Conservation (phyloP, 1,140 invertebrate genomes). For the Danaus melanippus region DNA sequence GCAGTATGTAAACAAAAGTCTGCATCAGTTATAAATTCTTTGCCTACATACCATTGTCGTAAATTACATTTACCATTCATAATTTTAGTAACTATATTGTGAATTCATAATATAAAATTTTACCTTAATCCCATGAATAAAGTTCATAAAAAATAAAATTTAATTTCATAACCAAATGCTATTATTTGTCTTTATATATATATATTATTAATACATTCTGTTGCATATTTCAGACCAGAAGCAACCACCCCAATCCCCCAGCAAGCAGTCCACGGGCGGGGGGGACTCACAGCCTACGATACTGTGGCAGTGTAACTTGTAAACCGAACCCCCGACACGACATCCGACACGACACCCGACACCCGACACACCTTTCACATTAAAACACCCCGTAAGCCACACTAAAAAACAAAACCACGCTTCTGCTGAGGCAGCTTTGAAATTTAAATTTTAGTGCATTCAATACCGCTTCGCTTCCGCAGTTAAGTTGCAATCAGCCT, state of each 20-base stretch:
- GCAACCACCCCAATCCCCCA: constrained; percentile 79
- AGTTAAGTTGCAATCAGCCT: constrained; percentile 17
- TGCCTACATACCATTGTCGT: too few species aligned
- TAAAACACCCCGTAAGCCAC: neutral
- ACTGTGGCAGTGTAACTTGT: constrained; percentile 97
- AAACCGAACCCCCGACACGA: constrained; percentile 58
- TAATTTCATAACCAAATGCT: too few species aligned
- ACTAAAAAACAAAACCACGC: constrained; percentile 6
- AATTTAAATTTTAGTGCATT: constrained; percentile 18
- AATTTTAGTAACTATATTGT: too few species aligned
- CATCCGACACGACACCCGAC: constrained; percentile 15
- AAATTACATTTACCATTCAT: too few species aligned
- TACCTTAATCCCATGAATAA: too few species aligned
- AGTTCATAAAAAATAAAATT: too few species aligned
- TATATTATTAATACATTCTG: too few species aligned
- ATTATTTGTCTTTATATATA: too few species aligned
- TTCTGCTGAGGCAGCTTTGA: constrained; percentile 14
- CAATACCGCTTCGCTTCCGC: constrained; percentile 16
- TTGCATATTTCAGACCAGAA: constrained; percentile 84
- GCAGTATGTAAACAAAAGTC: constrained; percentile 6
- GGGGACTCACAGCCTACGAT: constrained; percentile 96
- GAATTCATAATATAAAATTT: too few species aligned
- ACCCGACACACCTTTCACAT: constrained; percentile 17
- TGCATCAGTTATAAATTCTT: too few species aligned
- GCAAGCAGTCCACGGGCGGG: constrained; percentile 79